phyloP scores from a whole-genome alignment of 2,113 vertebrate genomes.

The Cynocephalus volans region DNA sequence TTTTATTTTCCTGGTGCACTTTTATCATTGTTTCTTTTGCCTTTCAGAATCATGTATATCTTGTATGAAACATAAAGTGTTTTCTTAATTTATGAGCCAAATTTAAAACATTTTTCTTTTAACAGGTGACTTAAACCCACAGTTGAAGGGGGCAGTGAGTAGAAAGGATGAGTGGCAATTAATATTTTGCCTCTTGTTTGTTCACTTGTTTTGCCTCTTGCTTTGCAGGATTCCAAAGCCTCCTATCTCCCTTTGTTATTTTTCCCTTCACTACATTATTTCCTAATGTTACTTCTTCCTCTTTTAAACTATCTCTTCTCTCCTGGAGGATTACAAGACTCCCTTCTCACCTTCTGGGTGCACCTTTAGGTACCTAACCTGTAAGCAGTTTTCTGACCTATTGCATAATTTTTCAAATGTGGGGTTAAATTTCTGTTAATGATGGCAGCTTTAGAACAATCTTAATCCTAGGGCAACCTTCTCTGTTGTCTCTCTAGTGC shows the following conservation, averaged over 20 bases:
- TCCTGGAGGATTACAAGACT: background rate
- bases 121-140: background rate
- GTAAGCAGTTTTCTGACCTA: background rate
- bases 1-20: too few species aligned
- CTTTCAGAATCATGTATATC: background rate
- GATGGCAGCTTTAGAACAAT: background rate
- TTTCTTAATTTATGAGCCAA: background rate
- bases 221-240: background rate
- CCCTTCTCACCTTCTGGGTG: background rate
- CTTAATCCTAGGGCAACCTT: background rate
- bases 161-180: too few species aligned
- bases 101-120: background rate
- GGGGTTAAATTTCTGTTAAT: background rate
- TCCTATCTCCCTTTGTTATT: background rate
- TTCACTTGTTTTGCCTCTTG: background rate
- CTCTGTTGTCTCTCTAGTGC: background rate
- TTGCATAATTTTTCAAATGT: background rate
- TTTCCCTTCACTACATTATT: background rate
- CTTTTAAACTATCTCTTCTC: background rate
- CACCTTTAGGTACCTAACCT: background rate
- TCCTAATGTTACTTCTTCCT: background rate
- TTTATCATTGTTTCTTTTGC: background rate
- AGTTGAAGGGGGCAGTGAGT: background rate
- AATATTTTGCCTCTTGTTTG: background rate
- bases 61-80: background rate